phyloP scores from a whole-genome alignment of 2,888 invertebrate species.

The Spodoptera littoralis region DNA sequence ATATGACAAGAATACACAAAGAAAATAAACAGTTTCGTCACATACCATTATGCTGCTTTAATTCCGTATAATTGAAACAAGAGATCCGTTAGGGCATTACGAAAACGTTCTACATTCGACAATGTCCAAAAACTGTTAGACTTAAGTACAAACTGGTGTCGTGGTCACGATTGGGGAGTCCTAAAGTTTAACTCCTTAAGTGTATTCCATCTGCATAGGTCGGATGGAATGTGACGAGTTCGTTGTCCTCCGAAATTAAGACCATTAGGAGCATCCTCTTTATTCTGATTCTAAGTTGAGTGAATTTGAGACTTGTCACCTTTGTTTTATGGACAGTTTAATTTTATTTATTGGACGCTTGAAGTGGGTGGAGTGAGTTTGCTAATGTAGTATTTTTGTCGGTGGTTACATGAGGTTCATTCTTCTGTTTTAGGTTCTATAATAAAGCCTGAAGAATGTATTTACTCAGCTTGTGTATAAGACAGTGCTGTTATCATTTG shows the following conservation, averaged over 20 bases:
- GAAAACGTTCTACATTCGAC: conserved; percentile 28
- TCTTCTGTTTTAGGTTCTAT: neutral
- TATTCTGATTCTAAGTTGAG: conserved; percentile 56
- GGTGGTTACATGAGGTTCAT: neutral
- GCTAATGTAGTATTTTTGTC: neutral
- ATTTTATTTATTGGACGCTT: conserved; percentile 26
- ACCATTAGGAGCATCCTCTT: conserved; percentile 66
- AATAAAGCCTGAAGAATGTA: conserved; percentile 1
- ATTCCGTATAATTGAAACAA: conserved; percentile 1
- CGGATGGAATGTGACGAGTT: conserved; percentile 47
- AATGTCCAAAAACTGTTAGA: conserved; percentile 34
- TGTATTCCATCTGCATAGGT: conserved; percentile 53
- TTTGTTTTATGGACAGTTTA: conserved; percentile 56
- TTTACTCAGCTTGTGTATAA: conserved; percentile 23
- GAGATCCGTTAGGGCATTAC: conserved; percentile 12
- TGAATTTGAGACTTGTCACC: conserved; percentile 59
- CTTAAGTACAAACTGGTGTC: conserved; percentile 28
- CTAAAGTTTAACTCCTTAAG: conserved; percentile 38
- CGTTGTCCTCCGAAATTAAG: conserved; percentile 66
- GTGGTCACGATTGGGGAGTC: conserved; percentile 34
- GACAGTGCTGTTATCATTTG: neutral
- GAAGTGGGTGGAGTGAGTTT: conserved; percentile 3
- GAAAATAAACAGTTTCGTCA: too few species aligned
- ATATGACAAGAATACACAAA: too few species aligned
- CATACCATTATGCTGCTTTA: too few species aligned